Conservation (phyloP, 2,797 vertebrate species). For the Tragelaphus eurycerus region DNA sequence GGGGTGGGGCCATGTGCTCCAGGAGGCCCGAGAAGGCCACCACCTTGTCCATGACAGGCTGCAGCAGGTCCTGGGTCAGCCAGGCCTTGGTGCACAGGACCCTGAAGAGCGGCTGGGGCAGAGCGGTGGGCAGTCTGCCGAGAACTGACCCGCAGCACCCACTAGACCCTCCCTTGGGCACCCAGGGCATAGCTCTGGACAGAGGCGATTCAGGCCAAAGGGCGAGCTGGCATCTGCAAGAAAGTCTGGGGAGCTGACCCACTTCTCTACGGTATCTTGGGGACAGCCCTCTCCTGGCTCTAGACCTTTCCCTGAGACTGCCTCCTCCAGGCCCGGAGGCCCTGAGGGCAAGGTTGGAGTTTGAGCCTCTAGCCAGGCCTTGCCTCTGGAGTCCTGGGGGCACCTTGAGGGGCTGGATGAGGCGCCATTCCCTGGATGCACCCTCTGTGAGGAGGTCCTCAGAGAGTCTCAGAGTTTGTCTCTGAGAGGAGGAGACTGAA, state of each 20-base stretch:
- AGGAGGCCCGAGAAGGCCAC: constrained; percentile 81
- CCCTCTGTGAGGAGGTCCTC: background rate
- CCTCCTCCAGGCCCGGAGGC: background rate
- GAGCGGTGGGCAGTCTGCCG: too few species aligned
- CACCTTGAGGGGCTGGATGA: background rate
- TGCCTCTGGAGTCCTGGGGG: too few species aligned
- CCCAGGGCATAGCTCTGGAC: background rate
- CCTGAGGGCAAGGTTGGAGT: background rate
- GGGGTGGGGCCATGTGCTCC: constrained; percentile 81
- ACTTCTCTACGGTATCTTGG: too few species aligned
- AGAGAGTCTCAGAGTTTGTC: background rate
- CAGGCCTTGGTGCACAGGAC: constrained; percentile 89
- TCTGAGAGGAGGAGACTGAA: constrained; percentile 71
- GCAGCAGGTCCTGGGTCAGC: constrained; percentile 83
- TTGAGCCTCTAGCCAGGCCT: background rate
- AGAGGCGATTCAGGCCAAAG: background rate
- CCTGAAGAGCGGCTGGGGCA: constrained; percentile 81
- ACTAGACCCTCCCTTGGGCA: background rate
- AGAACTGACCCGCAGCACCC: background rate
- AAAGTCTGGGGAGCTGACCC: background rate
- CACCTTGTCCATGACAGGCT: constrained; percentile 71
- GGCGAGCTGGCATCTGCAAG: background rate
- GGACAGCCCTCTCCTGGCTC: background rate
- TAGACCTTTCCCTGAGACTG: background rate
- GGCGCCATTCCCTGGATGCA: background rate